These are phyloP conservation scores for Nomada goodeniana DNA, from an alignment of 2,888 invertebrate genomes.

Conservation along the genomic window DNA sequence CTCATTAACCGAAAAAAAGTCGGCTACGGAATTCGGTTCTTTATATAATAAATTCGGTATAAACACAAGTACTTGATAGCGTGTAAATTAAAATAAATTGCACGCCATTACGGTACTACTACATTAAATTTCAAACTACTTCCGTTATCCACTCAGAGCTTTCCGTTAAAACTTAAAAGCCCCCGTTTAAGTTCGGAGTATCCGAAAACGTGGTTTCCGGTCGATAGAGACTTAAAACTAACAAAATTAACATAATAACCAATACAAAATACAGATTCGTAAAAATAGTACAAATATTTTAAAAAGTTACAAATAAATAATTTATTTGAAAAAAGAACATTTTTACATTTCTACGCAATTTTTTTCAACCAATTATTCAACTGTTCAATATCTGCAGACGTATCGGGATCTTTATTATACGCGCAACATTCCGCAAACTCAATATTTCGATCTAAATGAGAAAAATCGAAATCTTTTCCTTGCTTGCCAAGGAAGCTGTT, in stretches of 20 bases:
- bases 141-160: too few species aligned
- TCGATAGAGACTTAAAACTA: too few species aligned
- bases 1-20: neutral
- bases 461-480: constrained; percentile 94
- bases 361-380: constrained; percentile 91
- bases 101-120: neutral
- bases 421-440: constrained; percentile 89
- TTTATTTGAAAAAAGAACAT: constrained; percentile 54
- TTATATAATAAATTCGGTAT: neutral
- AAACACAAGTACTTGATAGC: neutral
- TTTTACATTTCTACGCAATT: constrained; percentile 64
- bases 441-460: constrained; percentile 89
- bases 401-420: constrained; percentile 86
- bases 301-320: constrained; percentile 58
- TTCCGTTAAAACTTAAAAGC: too few species aligned
- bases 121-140: neutral
- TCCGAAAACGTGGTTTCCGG: too few species aligned
- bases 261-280: neutral
- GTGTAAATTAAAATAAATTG: neutral
- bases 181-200: too few species aligned
- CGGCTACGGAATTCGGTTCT: neutral
- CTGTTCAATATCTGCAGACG: constrained; percentile 87
- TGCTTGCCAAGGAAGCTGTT: constrained; percentile 89
- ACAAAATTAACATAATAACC: too few species aligned
- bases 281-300: constrained; percentile 27